Percentiles rank a stretch among this genome's conserved stretches.
phyloP scores from a whole-genome alignment of 2,797 vertebrate genomes.

The Anguilla marmorata region DNA sequence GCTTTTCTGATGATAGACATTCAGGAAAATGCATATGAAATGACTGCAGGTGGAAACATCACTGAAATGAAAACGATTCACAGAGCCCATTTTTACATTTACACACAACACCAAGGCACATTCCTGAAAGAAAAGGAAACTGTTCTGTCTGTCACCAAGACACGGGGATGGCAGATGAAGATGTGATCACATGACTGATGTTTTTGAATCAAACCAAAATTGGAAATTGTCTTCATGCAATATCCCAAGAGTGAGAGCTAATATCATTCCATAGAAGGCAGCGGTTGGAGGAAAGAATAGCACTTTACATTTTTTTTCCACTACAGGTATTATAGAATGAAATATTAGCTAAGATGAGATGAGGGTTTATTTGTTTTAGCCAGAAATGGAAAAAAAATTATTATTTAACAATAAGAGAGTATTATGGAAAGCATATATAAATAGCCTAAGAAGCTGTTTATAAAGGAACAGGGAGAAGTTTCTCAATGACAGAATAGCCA shows the following conservation, averaged over 20 bases:
- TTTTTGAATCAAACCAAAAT: background rate
- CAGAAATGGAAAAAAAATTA: background rate
- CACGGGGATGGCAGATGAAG: background rate
- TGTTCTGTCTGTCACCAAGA: background rate
- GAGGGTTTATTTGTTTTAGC: background rate
- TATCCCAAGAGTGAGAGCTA: background rate
- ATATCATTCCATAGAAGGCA: background rate
- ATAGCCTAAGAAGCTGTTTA: background rate
- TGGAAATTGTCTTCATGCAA: slow-evolving; percentile 9
- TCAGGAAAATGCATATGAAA: background rate
- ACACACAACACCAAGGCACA: background rate
- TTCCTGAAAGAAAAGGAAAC: background rate
- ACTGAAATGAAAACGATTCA: background rate
- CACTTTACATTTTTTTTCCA: background rate
- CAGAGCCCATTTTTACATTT: background rate
- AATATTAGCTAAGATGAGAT: background rate
- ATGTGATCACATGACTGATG: background rate
- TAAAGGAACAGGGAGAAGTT: background rate
- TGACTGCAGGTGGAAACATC: background rate
- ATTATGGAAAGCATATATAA: background rate
- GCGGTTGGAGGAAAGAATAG: background rate
- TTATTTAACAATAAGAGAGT: background rate
- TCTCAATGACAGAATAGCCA: background rate
- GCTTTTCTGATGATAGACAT: background rate
- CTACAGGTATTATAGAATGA: background rate